Evolutionary conservation across 2,113 vertebrate species (phyloP).

Genomic region (Caretta caretta): DNA sequence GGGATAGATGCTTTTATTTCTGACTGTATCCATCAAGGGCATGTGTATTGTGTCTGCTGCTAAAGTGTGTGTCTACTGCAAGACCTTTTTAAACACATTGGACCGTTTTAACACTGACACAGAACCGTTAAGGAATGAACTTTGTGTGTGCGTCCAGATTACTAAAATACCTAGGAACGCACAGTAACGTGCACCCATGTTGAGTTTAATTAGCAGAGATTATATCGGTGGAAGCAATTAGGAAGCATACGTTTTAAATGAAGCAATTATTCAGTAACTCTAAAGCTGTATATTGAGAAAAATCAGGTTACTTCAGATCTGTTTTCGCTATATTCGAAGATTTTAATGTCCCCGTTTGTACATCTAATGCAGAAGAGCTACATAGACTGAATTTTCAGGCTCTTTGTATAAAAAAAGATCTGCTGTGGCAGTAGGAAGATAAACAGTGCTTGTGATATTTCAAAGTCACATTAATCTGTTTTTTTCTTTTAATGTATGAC

Average conservation of each 20-base stretch:
- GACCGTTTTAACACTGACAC: background rate
- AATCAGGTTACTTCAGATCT: background rate
- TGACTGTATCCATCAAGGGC: background rate
- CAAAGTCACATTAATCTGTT: conserved; percentile 74
- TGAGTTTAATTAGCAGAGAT: background rate
- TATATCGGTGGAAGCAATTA: conserved; percentile 16
- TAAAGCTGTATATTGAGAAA: background rate
- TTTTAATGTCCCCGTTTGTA: conserved; percentile 13
- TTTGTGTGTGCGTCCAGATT: background rate
- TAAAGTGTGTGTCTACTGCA: background rate
- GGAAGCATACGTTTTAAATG: rapidly evolving
- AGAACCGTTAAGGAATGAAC: background rate
- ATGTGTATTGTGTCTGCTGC: background rate
- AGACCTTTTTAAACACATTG: background rate
- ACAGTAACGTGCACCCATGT: background rate
- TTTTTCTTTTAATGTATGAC: conserved; percentile 70
- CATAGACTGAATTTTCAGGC: conserved; percentile 47
- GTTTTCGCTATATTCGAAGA: background rate
- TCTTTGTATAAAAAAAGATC: conserved; percentile 51
- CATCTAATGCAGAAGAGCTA: background rate
- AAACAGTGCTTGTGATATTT: conserved; percentile 72
- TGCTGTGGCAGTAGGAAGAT: conserved; percentile 71
- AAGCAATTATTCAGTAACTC: conserved; percentile 22
- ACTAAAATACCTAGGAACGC: background rate
- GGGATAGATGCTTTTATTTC: background rate